phyloP scores from a whole-genome alignment of 2,113 vertebrate genomes.

The Nettapus auritus region DNA sequence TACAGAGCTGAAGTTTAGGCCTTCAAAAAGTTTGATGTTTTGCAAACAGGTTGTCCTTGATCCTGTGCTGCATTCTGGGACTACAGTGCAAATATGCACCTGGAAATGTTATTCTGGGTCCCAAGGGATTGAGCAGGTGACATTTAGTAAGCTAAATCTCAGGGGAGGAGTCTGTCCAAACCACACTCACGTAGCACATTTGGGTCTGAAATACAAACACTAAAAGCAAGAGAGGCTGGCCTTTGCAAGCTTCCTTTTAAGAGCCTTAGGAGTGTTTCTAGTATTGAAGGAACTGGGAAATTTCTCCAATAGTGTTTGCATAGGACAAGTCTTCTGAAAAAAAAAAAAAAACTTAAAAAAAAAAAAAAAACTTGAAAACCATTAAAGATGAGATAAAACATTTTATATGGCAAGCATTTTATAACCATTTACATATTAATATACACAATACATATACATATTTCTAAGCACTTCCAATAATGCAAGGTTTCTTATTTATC shows the following conservation, averaged over 20 bases:
- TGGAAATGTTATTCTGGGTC: not conserved
- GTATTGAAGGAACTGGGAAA: not conserved
- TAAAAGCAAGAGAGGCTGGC: not conserved
- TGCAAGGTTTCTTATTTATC: accelerated
- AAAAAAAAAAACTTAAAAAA: too few relatives aligned
- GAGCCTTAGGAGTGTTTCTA: accelerated
- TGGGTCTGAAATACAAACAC: not conserved
- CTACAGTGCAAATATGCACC: not conserved
- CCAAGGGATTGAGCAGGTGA: not conserved
- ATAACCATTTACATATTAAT: not conserved
- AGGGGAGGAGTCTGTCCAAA: not conserved
- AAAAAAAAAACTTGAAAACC: not conserved
- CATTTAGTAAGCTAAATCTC: not conserved
- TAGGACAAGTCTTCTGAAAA: not conserved
- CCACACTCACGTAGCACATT: not conserved
- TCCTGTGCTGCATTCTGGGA: not conserved
- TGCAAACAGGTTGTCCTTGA: not conserved
- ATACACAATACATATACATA: accelerated
- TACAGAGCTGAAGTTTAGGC: not conserved
- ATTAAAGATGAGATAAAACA: not conserved
- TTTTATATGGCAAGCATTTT: not conserved
- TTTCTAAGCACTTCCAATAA: not conserved
- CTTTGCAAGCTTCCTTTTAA: not conserved
- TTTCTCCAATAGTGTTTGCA: too few relatives aligned
- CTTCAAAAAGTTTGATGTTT: not conserved